Evolutionary conservation across 2,888 invertebrate species (phyloP), one percentile per base, ranked within the genome.

Genomic region (Nipponacmea schrenckii): DNA sequence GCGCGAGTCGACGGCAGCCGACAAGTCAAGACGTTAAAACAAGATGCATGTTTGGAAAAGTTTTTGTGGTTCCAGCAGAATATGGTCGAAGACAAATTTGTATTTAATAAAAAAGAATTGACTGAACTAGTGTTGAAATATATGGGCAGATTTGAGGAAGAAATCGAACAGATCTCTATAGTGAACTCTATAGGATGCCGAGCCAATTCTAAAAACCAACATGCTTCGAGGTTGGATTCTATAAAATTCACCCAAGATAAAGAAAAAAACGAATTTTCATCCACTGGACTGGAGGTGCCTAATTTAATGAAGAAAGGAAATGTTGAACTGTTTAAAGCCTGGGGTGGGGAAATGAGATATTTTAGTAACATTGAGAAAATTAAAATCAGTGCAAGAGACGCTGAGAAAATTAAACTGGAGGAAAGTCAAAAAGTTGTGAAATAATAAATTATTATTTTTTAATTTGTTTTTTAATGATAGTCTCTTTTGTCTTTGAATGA

Each of bases 271-370:
- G 95, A 96, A 85, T 96, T 93, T 84, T 91, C 93, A 74, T 92
- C 92, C 0, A 93, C 93, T 83, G 96, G 96, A 44, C 90, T 95
- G 90, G 95, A 95, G 91, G 92, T 94, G 82, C 94, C 94, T 1
- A 93, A 94, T 87, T 89, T 94, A 71, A 85, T 93, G 80, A 91
- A 92, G 84, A 84, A 87, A 2, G 88, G 90, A 44, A 93, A 94
- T 84, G 90, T 93, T 80, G 86, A 91, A 69, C 89, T 92, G 69
- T 88, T 94, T 68, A 91, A 87, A 71, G 74, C 77, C 12, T 85
- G 84, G 85, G 78, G 78, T 64, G 84, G 84, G 1, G 83, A 84
- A 76, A 70, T 80, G 14, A 82, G 77, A 69, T 80, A 76, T 69
- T 71, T 84, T 44, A 81, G 80, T 27, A 83, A 83, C 68, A 79